A percentile compares a stretch with the other conserved stretches of the same genome.
phyloP scores from a whole-genome alignment of 1,140 invertebrate genomes.

The Zophobas atratus region DNA sequence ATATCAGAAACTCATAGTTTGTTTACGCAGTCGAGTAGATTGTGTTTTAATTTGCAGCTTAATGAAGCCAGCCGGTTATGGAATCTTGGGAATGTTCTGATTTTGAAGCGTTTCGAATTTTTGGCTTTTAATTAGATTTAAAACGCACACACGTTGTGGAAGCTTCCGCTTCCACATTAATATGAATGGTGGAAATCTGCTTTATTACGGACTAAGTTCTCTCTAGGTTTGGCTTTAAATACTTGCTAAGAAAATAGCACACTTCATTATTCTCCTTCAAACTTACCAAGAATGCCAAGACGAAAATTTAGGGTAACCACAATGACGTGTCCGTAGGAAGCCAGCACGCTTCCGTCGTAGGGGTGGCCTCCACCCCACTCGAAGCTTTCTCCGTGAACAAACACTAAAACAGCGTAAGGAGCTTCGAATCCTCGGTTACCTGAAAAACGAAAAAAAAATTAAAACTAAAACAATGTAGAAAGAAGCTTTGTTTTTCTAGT shows the following conservation, averaged over 20 bases:
- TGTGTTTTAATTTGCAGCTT: constrained; percentile 51
- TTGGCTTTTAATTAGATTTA: constrained; percentile 24
- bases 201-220: constrained; percentile 11
- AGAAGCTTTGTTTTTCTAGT: too few relatives aligned
- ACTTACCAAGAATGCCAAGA: constrained; percentile 87
- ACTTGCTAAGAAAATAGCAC: constrained; percentile 12
- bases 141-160: neutral
- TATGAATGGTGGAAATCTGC: neutral
- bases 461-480: too few relatives aligned
- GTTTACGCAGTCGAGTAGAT: constrained; percentile 44
- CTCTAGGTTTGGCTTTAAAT: constrained; percentile 11
- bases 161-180: neutral
- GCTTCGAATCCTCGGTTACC: constrained; percentile 83
- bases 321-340: constrained; percentile 89
- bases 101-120: constrained; percentile 9
- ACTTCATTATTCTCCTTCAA: constrained; percentile 9
- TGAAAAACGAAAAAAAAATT: constrained; percentile 61
- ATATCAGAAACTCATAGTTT: constrained; percentile 50
- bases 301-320: constrained; percentile 93
- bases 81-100: constrained; percentile 16
- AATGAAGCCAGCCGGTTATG: constrained; percentile 15
- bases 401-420: constrained; percentile 86
- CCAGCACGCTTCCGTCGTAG: constrained; percentile 90
- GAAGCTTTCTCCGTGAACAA: constrained; percentile 88
- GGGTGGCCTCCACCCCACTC: constrained; percentile 89